Evolutionary conservation across 2,113 vertebrate species (phyloP).

Genomic region (Coturnix japonica): DNA sequence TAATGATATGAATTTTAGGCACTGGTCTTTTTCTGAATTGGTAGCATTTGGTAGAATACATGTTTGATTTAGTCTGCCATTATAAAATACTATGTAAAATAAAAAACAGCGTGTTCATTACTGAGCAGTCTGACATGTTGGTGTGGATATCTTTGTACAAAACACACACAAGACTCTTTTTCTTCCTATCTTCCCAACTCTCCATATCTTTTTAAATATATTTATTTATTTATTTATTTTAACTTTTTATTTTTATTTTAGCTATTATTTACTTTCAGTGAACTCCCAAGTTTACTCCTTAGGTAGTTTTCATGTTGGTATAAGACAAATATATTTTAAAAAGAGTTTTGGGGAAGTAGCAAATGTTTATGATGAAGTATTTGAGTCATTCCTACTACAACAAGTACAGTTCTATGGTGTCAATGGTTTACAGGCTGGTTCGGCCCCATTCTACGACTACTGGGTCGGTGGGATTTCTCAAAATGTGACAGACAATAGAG

Average conservation of each 20-base stretch:
- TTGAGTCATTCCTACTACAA: background rate
- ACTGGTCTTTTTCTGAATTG: background rate
- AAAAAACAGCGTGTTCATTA: no score
- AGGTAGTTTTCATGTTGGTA: background rate
- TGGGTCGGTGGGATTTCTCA: no score
- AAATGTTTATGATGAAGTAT: background rate
- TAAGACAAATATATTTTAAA: background rate
- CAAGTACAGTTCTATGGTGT: background rate
- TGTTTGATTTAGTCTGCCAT: background rate
- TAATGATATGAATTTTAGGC: background rate
- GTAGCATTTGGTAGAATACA: background rate
- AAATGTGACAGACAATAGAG: background rate
- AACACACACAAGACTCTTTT: no score
- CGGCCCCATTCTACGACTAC: no score
- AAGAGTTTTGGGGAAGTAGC: background rate
- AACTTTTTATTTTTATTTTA: background rate
- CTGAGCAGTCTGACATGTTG: no score
- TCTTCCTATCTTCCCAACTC: no score
- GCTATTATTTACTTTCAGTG: background rate
- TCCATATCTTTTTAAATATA: no score
- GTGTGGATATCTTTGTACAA: no score
- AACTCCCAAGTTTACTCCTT: background rate
- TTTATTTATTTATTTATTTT: background rate
- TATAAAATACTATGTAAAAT: background rate
- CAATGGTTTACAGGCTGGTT: no score